Percentiles rank a stretch among this genome's conserved stretches.
Conservation (phyloP, 1,140 invertebrate genomes). For the Eriosoma lanigerum region DNA sequence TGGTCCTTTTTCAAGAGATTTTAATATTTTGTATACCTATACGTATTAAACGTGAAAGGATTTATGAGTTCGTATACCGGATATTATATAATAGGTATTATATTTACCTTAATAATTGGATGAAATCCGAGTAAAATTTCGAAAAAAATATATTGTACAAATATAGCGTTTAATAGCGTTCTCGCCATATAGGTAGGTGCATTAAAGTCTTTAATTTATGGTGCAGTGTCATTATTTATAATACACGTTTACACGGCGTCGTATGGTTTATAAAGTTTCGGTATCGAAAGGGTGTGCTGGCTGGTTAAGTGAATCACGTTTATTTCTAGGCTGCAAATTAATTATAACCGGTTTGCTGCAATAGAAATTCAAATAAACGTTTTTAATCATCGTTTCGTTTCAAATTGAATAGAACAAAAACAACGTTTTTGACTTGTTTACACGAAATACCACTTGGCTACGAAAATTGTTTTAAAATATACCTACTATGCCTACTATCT, state of each 20-base stretch:
- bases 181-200: neutral
- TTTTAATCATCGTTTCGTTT: slow-evolving; percentile 26
- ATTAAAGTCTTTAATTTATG: slow-evolving; percentile 13
- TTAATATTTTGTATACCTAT: too few relatives aligned
- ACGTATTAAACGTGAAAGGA: too few relatives aligned
- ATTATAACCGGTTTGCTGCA: slow-evolving; percentile 38
- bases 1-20: too few relatives aligned
- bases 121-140: too few relatives aligned
- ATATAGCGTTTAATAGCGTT: neutral
- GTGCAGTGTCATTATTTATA: neutral
- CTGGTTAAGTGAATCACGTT: slow-evolving; percentile 30
- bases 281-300: neutral
- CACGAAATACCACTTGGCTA: slow-evolving; percentile 34
- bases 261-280: slow-evolving; percentile 5
- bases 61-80: too few relatives aligned
- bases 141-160: neutral
- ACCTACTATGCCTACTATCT: too few relatives aligned
- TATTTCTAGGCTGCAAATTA: slow-evolving; percentile 39
- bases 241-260: too few relatives aligned
- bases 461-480: neutral
- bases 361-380: slow-evolving; percentile 33
- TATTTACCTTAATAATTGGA: too few relatives aligned
- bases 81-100: too few relatives aligned
- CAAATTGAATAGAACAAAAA: slow-evolving; percentile 33
- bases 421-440: slow-evolving; percentile 30